These are phyloP conservation scores for Orthonevra nobilis DNA, from an alignment of 2,888 invertebrate genomes.

Conservation along the genomic window DNA sequence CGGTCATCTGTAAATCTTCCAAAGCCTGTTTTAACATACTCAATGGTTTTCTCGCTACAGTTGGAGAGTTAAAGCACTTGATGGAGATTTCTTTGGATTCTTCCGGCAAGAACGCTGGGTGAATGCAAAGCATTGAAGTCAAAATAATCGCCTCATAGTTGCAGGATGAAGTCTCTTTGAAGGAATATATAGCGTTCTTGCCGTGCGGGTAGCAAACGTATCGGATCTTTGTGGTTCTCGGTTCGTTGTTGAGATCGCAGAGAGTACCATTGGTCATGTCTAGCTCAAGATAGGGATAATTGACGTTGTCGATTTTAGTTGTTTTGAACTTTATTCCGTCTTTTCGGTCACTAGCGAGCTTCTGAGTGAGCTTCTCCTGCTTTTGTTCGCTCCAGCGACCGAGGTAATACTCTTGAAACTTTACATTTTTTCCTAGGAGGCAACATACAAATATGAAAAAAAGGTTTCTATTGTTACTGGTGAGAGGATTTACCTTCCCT, in stretches of 20 bases:
- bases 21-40: slow-evolving; percentile 86
- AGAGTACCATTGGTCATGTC: slow-evolving; percentile 93
- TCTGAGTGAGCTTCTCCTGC: slow-evolving; percentile 82
- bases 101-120: slow-evolving; percentile 92
- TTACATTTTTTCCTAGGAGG: slow-evolving; percentile 88
- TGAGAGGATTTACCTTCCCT: slow-evolving; percentile 86
- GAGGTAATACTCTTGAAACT: slow-evolving; percentile 91
- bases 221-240: slow-evolving; percentile 89
- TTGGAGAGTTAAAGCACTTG: slow-evolving; percentile 86
- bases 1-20: slow-evolving; percentile 84
- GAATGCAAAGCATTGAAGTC: slow-evolving; percentile 91
- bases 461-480: too few relatives aligned
- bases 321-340: slow-evolving; percentile 82
- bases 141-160: slow-evolving; percentile 95
- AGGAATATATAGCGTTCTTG: slow-evolving; percentile 94
- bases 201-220: slow-evolving; percentile 95
- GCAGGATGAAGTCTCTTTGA: slow-evolving; percentile 96
- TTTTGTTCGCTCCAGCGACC: slow-evolving; percentile 88
- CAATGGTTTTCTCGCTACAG: slow-evolving; percentile 86
- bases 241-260: slow-evolving; percentile 94
- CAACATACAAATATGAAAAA: too few relatives aligned
- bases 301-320: slow-evolving; percentile 92
- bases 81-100: slow-evolving; percentile 89
- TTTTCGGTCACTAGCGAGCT: slow-evolving; percentile 81
- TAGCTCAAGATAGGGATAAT: slow-evolving; percentile 93